Conservation (phyloP, 2,113 vertebrate species). For the Thryonomys swinderianus region DNA sequence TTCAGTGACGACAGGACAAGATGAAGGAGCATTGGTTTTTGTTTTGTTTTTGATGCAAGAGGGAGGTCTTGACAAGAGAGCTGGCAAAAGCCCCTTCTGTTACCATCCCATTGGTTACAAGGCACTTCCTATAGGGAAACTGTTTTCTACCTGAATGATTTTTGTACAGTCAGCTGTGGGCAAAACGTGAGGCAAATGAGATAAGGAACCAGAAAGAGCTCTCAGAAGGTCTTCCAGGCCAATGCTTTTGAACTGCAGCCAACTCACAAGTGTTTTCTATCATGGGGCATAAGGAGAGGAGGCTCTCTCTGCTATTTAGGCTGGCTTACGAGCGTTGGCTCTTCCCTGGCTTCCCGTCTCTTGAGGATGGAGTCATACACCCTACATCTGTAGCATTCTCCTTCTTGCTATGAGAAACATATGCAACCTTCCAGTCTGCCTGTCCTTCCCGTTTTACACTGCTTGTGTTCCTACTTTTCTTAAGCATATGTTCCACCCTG, state of each 20-base stretch:
- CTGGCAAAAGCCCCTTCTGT: not conserved
- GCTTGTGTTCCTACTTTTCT: not conserved
- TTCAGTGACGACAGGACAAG: not conserved
- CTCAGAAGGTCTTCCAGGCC: not conserved
- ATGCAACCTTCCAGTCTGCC: not conserved
- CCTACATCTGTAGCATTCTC: not conserved
- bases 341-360: not conserved
- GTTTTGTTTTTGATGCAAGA: not conserved
- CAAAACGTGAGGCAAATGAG: not conserved
- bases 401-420: not conserved
- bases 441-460: not conserved
- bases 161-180: not conserved
- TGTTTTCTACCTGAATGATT: not conserved
- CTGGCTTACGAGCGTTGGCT: not conserved
- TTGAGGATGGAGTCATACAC: not conserved
- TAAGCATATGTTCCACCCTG: not conserved
- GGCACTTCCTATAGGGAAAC: not conserved
- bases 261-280: not conserved
- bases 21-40: not conserved
- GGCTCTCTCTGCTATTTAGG: not conserved
- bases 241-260: not conserved
- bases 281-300: accelerated
- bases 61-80: not conserved
- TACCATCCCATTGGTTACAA: not conserved
- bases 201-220: not conserved